Percentiles rank a stretch among this genome's conserved stretches.
These are phyloP conservation scores for Salticus scenicus DNA, from an alignment of 2,888 invertebrate genomes.

Conservation along the genomic window DNA sequence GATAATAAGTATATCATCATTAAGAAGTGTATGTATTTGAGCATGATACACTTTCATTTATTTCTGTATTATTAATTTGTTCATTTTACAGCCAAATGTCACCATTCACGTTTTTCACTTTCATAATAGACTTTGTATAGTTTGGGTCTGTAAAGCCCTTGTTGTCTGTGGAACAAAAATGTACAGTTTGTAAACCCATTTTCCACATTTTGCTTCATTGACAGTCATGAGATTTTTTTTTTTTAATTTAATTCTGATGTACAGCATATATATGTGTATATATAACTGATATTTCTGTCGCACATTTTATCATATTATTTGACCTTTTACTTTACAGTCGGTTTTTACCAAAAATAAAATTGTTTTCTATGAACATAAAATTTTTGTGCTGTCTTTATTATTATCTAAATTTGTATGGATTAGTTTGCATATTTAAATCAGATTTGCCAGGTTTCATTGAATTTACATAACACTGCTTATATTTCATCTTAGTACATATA, in stretches of 20 bases:
- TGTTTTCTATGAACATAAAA: background rate
- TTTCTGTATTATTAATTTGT: background rate
- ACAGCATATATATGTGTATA: background rate
- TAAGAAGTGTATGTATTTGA: too few relatives aligned
- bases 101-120: slow-evolving; percentile 10
- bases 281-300: background rate
- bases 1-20: too few relatives aligned
- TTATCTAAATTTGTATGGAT: background rate
- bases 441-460: too few relatives aligned
- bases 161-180: slow-evolving; percentile 9
- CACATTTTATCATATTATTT: background rate
- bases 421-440: too few relatives aligned
- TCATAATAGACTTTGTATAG: slow-evolving; percentile 19
- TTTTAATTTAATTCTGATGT: too few relatives aligned
- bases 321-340: background rate
- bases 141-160: background rate
- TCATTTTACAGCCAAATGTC: slow-evolving; percentile 5
- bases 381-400: background rate
- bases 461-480: too few relatives aligned
- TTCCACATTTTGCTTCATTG: slow-evolving; percentile 21
- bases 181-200: slow-evolving; percentile 42
- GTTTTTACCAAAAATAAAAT: too few relatives aligned
- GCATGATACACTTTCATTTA: background rate
- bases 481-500: too few relatives aligned
- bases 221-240: background rate